A percentile compares a stretch with the other conserved stretches of the same genome.
Evolutionary conservation across 2,113 vertebrate species (phyloP).

Genomic region (Leptobrachium ailaonicum): DNA sequence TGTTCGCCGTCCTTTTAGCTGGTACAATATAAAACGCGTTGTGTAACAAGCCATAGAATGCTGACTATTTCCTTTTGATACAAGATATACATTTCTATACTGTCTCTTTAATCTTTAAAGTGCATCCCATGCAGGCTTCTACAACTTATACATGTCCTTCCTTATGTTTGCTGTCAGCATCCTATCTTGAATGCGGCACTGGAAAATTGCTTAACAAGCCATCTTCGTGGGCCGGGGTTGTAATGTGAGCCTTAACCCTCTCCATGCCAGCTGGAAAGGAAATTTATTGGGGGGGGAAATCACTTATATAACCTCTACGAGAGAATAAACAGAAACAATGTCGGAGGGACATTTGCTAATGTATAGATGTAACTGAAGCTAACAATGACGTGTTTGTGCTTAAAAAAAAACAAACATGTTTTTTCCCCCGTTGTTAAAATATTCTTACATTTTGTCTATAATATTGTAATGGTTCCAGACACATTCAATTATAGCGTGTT

Average conservation of each 20-base stretch:
- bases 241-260: neutral
- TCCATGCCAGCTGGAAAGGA: neutral
- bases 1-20: too few relatives aligned
- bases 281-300: neutral
- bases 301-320: too few relatives aligned
- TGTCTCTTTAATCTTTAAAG: neutral
- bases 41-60: too few relatives aligned
- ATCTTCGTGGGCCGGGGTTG: neutral
- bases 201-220: neutral
- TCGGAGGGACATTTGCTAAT: too few relatives aligned
- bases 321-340: too few relatives aligned
- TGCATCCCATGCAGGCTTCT: neutral
- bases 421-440: neutral
- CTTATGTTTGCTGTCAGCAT: neutral
- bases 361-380: too few relatives aligned
- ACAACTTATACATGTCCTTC: neutral
- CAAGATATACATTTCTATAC: neutral
- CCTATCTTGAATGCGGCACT: neutral
- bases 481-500: constrained; percentile 4
- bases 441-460: neutral
- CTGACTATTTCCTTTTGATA: too few relatives aligned
- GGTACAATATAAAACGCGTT: too few relatives aligned
- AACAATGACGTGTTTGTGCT: too few relatives aligned
- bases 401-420: too few relatives aligned
- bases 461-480: neutral